Percentiles rank a stretch among this genome's conserved stretches.
phyloP scores from a whole-genome alignment of 2,888 invertebrate genomes.

The Sussaba pulchella region DNA sequence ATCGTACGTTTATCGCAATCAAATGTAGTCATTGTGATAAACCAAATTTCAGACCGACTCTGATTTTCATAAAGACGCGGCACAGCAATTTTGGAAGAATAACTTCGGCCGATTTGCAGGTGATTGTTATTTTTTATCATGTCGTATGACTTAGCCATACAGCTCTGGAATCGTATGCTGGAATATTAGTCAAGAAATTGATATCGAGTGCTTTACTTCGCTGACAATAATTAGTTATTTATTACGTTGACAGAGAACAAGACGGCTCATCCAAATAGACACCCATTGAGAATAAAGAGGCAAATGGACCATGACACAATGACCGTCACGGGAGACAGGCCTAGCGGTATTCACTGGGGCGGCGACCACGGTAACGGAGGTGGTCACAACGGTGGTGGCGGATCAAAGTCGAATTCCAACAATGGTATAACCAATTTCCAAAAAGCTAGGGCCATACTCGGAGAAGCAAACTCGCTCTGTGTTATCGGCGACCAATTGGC shows the following conservation, averaged over 20 bases:
- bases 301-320: neutral
- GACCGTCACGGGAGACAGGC: neutral
- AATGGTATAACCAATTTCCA: constrained; percentile 2
- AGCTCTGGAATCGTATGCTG: neutral
- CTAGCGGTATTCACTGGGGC: neutral
- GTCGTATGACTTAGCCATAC: neutral
- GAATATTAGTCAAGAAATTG: too few species aligned
- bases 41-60: neutral
- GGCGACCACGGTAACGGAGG: neutral
- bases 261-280: neutral
- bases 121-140: neutral
- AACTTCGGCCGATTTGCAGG: neutral
- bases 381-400: neutral
- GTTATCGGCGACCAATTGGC: neutral
- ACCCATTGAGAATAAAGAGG: neutral
- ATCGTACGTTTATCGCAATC: neutral
- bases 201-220: neutral
- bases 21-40: neutral
- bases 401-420: neutral
- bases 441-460: neutral
- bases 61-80: neutral
- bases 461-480: neutral
- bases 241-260: neutral
- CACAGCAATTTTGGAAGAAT: neutral
- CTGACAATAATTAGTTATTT: neutral